These are phyloP conservation scores for Malacosoma neustria DNA, from an alignment of 2,888 invertebrate species.

Conservation along the genomic window DNA sequence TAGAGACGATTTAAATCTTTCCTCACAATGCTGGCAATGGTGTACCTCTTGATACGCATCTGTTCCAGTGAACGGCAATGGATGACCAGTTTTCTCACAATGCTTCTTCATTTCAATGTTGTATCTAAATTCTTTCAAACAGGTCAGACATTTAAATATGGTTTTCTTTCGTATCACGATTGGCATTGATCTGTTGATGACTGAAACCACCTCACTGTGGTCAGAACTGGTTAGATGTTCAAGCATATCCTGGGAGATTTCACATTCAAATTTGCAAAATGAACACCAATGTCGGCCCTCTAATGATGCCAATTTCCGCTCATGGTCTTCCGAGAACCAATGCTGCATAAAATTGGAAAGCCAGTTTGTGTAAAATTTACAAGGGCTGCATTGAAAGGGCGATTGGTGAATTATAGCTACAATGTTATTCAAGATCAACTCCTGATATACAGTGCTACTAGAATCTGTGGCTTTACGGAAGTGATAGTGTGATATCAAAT, in stretches of 20 bases:
- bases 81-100: constrained; percentile 65
- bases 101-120: constrained; percentile 83
- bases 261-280: constrained; percentile 82
- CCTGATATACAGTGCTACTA: constrained; percentile 70
- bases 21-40: constrained; percentile 76
- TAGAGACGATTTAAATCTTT: constrained; percentile 74
- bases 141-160: constrained; percentile 78
- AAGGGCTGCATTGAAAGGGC: constrained; percentile 89
- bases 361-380: constrained; percentile 89
- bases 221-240: constrained; percentile 78
- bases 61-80: constrained; percentile 67
- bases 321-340: constrained; percentile 81
- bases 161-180: constrained; percentile 82
- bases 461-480: constrained; percentile 81
- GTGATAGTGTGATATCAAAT: constrained; percentile 90
- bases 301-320: constrained; percentile 55
- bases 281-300: constrained; percentile 82
- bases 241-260: constrained; percentile 78
- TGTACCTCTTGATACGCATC: constrained; percentile 79
- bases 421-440: constrained; percentile 84
- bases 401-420: constrained; percentile 85
- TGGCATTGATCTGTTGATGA: constrained; percentile 87
- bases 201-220: constrained; percentile 83
- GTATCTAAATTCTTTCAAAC: constrained; percentile 80
- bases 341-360: constrained; percentile 81